A percentile compares a stretch with the other conserved stretches of the same genome.
phyloP scores from a whole-genome alignment of 1,140 invertebrate species.

The Drosophila trapezifrons region DNA sequence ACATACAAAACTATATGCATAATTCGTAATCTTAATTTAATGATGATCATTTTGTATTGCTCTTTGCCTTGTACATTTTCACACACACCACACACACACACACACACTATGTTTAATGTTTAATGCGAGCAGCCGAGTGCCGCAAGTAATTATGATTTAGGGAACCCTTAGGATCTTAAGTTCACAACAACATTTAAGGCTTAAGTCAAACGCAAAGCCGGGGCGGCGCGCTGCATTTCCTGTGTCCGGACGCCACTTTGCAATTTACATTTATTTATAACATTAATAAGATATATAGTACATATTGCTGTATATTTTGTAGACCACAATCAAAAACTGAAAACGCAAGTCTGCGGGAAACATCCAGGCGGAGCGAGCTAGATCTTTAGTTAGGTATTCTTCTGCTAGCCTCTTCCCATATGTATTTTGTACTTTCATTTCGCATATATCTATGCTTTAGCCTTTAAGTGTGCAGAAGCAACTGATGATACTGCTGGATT shows the following conservation, averaged over 20 bases:
- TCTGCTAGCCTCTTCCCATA: constrained; percentile 26
- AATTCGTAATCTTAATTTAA: constrained; percentile 70
- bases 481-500: constrained; percentile 47
- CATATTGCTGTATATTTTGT: constrained; percentile 43
- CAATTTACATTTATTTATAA: constrained; percentile 77
- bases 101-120: constrained; percentile 31
- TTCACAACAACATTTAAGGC: constrained; percentile 72
- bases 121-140: constrained; percentile 31
- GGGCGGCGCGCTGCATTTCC: constrained; percentile 55
- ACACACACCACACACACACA: constrained; percentile 20
- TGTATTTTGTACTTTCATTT: constrained; percentile 41
- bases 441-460: constrained; percentile 51
- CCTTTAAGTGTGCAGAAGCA: constrained; percentile 56
- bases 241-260: constrained; percentile 67
- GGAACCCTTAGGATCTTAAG: constrained; percentile 47
- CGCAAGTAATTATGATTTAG: constrained; percentile 56
- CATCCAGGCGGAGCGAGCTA: constrained; percentile 61
- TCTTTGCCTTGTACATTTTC: constrained; percentile 80
- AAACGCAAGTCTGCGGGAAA: constrained; percentile 31
- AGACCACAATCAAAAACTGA: constrained; percentile 69
- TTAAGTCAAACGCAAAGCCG: constrained; percentile 76
- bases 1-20: constrained; percentile 48
- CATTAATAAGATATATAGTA: constrained; percentile 44
- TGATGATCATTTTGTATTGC: constrained; percentile 73
- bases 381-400: constrained; percentile 61